Percentiles rank a stretch among this genome's conserved stretches.
Conservation (phyloP, 2,113 vertebrate species). For the Corynorhinus townsendii region DNA sequence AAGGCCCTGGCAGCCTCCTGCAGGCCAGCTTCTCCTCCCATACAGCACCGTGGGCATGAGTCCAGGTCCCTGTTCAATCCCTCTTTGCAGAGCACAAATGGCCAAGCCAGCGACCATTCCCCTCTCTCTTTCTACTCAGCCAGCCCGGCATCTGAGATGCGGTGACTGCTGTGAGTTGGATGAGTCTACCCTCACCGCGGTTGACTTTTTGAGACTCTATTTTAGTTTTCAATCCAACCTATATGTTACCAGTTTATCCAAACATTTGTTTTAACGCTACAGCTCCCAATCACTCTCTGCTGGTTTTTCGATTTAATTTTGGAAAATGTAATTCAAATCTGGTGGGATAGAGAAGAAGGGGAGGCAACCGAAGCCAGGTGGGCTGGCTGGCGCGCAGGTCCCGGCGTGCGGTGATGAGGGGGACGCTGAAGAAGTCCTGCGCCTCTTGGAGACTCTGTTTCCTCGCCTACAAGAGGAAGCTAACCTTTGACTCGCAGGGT, state of each 20-base stretch:
- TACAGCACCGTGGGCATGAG: background rate
- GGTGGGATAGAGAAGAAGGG: background rate
- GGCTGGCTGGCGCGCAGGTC: background rate
- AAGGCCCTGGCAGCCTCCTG: background rate
- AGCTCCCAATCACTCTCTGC: background rate
- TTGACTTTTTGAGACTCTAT: background rate
- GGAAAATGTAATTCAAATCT: background rate
- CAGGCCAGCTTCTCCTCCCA: background rate
- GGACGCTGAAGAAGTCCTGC: background rate
- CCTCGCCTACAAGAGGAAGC: background rate
- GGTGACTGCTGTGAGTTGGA: background rate
- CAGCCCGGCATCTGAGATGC: background rate
- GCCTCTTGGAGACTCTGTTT: background rate
- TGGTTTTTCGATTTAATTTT: background rate
- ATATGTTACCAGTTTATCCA: background rate
- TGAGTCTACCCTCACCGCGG: background rate
- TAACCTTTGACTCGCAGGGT: background rate
- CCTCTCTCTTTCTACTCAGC: background rate
- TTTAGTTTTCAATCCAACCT: background rate
- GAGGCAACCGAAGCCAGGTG: background rate
- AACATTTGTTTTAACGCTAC: background rate
- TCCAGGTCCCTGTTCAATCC: background rate
- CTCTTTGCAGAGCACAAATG: background rate
- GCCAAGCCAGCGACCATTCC: background rate
- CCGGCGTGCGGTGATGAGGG: background rate